Percentiles rank a stretch among this genome's conserved stretches.
Evolutionary conservation across 1,140 invertebrate genomes (phyloP).

Genomic region (Eumeta japonica): DNA sequence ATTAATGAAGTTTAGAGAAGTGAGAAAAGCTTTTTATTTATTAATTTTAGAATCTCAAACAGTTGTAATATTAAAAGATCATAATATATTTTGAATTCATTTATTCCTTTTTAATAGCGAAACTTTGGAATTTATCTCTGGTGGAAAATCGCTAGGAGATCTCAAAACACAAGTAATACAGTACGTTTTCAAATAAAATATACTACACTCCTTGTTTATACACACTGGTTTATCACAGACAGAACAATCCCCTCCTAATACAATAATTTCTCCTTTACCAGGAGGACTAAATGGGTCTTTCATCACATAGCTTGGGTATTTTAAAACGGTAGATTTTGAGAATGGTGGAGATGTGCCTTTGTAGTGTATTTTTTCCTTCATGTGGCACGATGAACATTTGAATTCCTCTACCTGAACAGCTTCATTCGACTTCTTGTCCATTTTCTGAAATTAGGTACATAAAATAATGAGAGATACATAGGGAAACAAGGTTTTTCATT

Average conservation of each 20-base stretch:
- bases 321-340: slow-evolving; percentile 61
- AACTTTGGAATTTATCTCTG: slow-evolving; percentile 39
- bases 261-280: slow-evolving; percentile 64
- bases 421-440: slow-evolving; percentile 14
- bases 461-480: background rate
- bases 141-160: slow-evolving; percentile 65
- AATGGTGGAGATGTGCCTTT: slow-evolving; percentile 72
- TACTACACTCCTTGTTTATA: slow-evolving; percentile 71
- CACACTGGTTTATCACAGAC: slow-evolving; percentile 70
- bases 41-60: too few relatives aligned
- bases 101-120: too few relatives aligned
- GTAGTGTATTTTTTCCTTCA: slow-evolving; percentile 71
- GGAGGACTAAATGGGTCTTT: slow-evolving; percentile 78
- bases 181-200: slow-evolving; percentile 74
- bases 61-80: too few relatives aligned
- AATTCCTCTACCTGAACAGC: slow-evolving; percentile 54
- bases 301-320: slow-evolving; percentile 75
- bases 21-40: too few relatives aligned
- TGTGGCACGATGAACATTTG: slow-evolving; percentile 63
- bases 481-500: too few relatives aligned
- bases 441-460: slow-evolving; percentile 5
- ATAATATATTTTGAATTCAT: too few relatives aligned
- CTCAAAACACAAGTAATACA: slow-evolving; percentile 68
- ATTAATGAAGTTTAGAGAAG: too few relatives aligned
- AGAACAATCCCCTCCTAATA: slow-evolving; percentile 73